Conservation (phyloP, 2,888 invertebrate genomes). For the Trisateles emortualis region DNA sequence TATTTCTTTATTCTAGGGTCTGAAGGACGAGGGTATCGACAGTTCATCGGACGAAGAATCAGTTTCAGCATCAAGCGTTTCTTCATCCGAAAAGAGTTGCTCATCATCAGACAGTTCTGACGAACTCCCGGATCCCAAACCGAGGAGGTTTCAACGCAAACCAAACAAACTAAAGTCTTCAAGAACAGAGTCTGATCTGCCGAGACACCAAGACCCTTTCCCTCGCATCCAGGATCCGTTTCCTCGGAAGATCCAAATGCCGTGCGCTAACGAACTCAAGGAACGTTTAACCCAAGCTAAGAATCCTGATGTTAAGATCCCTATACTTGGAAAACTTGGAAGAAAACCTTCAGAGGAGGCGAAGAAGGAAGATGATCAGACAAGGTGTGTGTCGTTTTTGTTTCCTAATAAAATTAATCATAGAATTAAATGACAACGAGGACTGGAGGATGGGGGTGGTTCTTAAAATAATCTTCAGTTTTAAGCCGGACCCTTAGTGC, state of each 20-base stretch:
- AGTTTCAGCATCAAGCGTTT: conserved; percentile 74
- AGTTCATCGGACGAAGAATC: conserved; percentile 84
- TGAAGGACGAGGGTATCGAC: conserved; percentile 85
- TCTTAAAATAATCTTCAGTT: too few species aligned
- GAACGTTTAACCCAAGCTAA: conserved; percentile 70
- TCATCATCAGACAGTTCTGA: conserved; percentile 82
- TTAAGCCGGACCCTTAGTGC: too few species aligned
- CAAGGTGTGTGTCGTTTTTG: conserved; percentile 31
- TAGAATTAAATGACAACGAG: too few species aligned
- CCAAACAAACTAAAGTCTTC: conserved; percentile 79
- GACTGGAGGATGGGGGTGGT: too few species aligned
- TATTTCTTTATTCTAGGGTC: conserved; percentile 66
- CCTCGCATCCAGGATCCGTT: conserved; percentile 60
- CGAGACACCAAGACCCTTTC: conserved; percentile 62
- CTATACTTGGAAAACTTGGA: conserved; percentile 72
- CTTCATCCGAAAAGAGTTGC: conserved; percentile 82
- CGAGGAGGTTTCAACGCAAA: conserved; percentile 74
- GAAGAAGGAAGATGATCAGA: conserved; percentile 70
- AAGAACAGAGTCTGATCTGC: conserved; percentile 79
- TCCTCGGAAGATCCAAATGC: conserved; percentile 59
- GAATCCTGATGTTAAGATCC: conserved; percentile 69
- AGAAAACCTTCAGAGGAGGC: conserved; percentile 70
- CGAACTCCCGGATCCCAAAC: conserved; percentile 71
- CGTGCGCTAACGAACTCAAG: conserved; percentile 63
- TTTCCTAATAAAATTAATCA: background rate